phyloP scores from a whole-genome alignment of 2,113 vertebrate species.

The Cnemophilus loriae region DNA sequence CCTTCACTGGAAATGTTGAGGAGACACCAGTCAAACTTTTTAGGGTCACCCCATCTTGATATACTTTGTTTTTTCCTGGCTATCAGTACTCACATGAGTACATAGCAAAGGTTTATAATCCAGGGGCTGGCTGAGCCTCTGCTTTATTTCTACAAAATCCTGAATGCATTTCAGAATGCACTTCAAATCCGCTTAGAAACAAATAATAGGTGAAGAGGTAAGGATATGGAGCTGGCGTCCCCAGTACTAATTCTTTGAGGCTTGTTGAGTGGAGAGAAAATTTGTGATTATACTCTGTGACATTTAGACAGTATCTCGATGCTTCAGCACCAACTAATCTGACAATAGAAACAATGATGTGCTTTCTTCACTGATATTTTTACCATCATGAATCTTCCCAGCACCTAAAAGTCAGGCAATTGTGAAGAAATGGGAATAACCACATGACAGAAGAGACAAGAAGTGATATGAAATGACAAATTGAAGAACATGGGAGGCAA shows the following conservation, averaged over 20 bases:
- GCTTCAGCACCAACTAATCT: background rate
- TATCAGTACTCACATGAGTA: background rate
- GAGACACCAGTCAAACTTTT: background rate
- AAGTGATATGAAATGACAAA: background rate
- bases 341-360: constrained; percentile 4
- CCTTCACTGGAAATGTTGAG: background rate
- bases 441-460: background rate
- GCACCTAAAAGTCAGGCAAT: background rate
- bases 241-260: background rate
- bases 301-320: background rate
- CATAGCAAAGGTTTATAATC: background rate
- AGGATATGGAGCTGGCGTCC: background rate
- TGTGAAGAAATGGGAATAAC: background rate
- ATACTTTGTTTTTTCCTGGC: accelerated
- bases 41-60: background rate
- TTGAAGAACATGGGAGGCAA: background rate
- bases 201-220: background rate
- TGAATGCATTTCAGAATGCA: background rate
- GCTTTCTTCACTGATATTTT: constrained; percentile 19
- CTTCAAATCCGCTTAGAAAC: background rate
- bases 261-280: background rate
- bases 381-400: background rate
- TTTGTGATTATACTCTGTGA: background rate
- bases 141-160: background rate
- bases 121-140: background rate